Evolutionary conservation across 1,140 invertebrate species (phyloP).

Genomic region (Dryas iulia): DNA sequence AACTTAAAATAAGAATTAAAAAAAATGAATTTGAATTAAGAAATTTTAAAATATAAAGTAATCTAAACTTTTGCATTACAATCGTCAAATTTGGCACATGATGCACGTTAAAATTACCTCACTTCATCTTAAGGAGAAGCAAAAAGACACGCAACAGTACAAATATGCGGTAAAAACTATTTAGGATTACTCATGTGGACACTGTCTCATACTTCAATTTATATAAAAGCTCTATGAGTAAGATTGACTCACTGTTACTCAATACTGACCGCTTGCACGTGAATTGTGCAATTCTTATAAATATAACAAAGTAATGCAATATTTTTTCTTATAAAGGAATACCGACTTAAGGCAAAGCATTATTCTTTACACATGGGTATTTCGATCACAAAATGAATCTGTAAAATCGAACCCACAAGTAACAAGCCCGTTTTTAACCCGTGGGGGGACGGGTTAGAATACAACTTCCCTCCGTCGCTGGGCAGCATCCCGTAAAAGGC

Average conservation of each 20-base stretch:
- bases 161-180: not conserved
- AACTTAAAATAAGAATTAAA: no score
- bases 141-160: not conserved
- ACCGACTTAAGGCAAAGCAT: no score
- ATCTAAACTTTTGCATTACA: not conserved
- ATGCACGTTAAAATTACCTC: not conserved
- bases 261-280: not conserved
- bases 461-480: no score
- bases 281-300: not conserved
- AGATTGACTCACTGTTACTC: conserved; percentile 8
- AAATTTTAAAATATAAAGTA: no score
- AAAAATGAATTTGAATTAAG: no score
- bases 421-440: no score
- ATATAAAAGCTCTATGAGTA: conserved; percentile 13
- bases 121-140: not conserved
- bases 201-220: conserved; percentile 2
- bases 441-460: no score
- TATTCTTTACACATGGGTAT: no score
- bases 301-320: not conserved
- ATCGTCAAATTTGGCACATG: not conserved
- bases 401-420: no score
- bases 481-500: no score
- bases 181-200: not conserved
- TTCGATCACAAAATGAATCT: no score
- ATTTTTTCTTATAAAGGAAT: not conserved